Conservation (phyloP, 2,113 vertebrate genomes). For the Microcebus griseorufus region DNA sequence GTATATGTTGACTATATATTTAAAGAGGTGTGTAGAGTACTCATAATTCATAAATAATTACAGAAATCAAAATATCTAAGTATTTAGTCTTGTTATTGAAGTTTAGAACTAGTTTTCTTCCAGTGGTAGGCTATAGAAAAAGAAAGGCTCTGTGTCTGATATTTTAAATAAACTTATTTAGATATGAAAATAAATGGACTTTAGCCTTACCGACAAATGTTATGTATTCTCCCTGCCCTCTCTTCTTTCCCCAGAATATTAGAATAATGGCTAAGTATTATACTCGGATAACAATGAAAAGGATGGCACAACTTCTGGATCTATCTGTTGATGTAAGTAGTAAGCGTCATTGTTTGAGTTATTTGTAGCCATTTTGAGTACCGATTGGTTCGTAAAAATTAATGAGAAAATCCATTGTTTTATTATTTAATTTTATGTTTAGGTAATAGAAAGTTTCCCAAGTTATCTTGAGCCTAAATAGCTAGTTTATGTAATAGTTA, state of each 20-base stretch:
- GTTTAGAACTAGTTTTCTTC: conserved; percentile 24
- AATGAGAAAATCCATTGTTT: not conserved
- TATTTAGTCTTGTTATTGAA: not conserved
- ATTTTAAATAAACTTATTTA: not conserved
- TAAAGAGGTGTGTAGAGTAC: not conserved
- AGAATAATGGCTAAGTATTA: conserved; percentile 99
- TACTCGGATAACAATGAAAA: conserved; percentile 98
- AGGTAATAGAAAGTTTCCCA: not conserved
- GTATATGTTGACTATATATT: not conserved
- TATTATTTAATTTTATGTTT: conserved; percentile 21
- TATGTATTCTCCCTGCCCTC: not conserved
- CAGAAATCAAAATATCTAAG: not conserved
- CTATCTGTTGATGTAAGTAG: conserved; percentile 96
- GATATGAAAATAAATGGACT: not conserved
- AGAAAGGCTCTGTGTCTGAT: not conserved
- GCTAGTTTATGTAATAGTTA: not conserved
- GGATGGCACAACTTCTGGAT: conserved; percentile 97
- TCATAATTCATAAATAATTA: not conserved
- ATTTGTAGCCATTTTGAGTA: not conserved
- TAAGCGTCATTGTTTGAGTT: not conserved
- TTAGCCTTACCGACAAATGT: not conserved
- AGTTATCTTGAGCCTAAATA: not conserved
- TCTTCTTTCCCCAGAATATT: conserved; percentile 92
- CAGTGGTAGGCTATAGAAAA: not conserved
- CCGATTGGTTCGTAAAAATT: not conserved